Conservation (phyloP, 1,140 invertebrate genomes). For the Melanaphis sacchari region DNA sequence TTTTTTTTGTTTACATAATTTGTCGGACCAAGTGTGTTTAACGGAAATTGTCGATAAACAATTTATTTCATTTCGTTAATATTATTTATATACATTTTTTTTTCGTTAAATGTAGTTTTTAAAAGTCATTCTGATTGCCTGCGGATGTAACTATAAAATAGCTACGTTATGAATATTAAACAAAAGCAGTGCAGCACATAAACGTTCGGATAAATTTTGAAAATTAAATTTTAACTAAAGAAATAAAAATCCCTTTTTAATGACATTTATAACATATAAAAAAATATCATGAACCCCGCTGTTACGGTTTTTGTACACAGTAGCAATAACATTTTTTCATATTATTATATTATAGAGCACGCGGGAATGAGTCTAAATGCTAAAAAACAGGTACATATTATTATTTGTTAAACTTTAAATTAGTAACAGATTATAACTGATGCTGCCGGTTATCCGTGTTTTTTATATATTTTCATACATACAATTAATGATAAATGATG, state of each 20-base stretch:
- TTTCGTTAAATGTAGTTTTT: not conserved
- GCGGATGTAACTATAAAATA: not conserved
- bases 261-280: not conserved
- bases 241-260: slow-evolving; percentile 17
- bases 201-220: not conserved
- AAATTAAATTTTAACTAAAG: slow-evolving; percentile 16
- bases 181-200: not conserved
- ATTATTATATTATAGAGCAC: not conserved
- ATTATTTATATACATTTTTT: not conserved
- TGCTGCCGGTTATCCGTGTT: not conserved
- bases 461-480: not conserved
- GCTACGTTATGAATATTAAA: not conserved
- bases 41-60: not conserved
- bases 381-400: not conserved
- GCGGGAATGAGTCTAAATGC: not conserved
- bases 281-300: not conserved
- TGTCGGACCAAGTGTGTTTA: not conserved
- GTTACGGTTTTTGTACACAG: not conserved
- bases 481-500: not conserved
- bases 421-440: not conserved
- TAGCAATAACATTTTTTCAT: not conserved
- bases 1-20: not conserved
- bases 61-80: not conserved
- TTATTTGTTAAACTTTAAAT: not conserved
- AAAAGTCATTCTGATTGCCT: slow-evolving; percentile 7